These are phyloP conservation scores for Hemibagrus wyckioides DNA, from an alignment of 2,113 vertebrate species.

Conservation along the genomic window DNA sequence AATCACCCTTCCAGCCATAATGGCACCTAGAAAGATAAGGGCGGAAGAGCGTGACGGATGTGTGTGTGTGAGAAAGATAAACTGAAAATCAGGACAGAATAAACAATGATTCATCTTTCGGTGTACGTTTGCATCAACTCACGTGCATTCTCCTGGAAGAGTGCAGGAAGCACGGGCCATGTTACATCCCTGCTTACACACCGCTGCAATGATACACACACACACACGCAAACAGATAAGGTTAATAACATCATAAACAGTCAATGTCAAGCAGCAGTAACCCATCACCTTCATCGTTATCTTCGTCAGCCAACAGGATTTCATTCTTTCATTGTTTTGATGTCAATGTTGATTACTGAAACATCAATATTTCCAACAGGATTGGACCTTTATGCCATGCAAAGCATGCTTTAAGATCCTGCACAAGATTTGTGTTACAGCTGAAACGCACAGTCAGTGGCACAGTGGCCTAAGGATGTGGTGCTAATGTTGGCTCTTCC, in stretches of 20 bases:
- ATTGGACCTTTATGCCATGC: not conserved
- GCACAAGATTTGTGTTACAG: not conserved
- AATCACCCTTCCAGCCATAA: conserved; percentile 76
- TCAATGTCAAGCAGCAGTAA: not conserved
- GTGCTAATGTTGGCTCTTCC: conserved; percentile 8
- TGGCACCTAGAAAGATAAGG: conserved; percentile 70
- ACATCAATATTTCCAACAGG: conserved; percentile 7
- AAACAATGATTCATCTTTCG: not conserved
- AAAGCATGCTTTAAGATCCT: not conserved
- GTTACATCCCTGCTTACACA: conserved; percentile 75
- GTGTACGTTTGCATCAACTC: conserved; percentile 50
- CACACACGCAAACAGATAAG: conserved; percentile 33
- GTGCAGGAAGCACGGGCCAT: conserved; percentile 71
- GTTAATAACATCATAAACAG: conserved; percentile 20
- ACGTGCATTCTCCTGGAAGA: conserved; percentile 77
- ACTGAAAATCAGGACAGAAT: not conserved
- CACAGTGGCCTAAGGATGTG: not conserved
- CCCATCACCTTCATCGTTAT: not conserved
- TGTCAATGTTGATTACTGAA: conserved; percentile 34
- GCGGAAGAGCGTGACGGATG: not conserved
- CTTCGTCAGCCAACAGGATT: not conserved
- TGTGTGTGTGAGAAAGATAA: not conserved
- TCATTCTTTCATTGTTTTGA: conserved; percentile 21
- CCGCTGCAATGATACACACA: conserved; percentile 62
- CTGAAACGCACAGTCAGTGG: too few relatives aligned